Conservation (phyloP, 1,140 invertebrate species). For the Oncopodura yosiiana region DNA sequence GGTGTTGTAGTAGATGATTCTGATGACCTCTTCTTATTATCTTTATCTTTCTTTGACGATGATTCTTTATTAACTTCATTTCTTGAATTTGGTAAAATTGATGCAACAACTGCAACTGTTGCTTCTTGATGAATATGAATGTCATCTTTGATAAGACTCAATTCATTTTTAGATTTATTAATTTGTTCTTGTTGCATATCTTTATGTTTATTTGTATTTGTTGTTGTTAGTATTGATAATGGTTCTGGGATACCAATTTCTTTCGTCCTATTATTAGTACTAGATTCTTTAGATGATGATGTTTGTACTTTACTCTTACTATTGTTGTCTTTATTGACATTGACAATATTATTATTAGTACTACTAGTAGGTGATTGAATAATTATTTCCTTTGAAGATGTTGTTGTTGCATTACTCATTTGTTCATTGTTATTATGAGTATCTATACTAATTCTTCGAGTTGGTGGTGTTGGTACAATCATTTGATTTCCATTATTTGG, state of each 20-base stretch:
- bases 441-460: slow-evolving; percentile 19
- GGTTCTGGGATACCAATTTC: slow-evolving; percentile 5
- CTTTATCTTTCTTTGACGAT: slow-evolving; percentile 15
- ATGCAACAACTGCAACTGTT: slow-evolving; percentile 28
- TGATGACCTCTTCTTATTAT: slow-evolving; percentile 26
- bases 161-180: slow-evolving; percentile 5
- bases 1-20: slow-evolving; percentile 3
- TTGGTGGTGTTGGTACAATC: not conserved
- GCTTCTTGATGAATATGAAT: slow-evolving; percentile 25
- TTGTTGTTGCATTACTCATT: no score
- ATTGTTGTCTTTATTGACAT: not conserved
- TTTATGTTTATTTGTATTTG: slow-evolving; percentile 2
- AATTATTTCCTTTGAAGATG: not conserved
- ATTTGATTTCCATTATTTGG: not conserved
- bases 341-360: not conserved
- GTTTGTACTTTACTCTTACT: no score
- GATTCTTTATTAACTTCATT: slow-evolving; percentile 14
- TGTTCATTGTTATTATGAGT: no score
- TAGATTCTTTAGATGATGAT: not conserved
- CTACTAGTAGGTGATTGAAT: not conserved
- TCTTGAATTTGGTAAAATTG: slow-evolving; percentile 17
- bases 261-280: not conserved
- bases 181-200: not conserved
- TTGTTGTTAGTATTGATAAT: not conserved
- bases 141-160: slow-evolving; percentile 21